Evolutionary conservation across 2,113 vertebrate genomes (phyloP).

Genomic region (Eonycteris spelaea): DNA sequence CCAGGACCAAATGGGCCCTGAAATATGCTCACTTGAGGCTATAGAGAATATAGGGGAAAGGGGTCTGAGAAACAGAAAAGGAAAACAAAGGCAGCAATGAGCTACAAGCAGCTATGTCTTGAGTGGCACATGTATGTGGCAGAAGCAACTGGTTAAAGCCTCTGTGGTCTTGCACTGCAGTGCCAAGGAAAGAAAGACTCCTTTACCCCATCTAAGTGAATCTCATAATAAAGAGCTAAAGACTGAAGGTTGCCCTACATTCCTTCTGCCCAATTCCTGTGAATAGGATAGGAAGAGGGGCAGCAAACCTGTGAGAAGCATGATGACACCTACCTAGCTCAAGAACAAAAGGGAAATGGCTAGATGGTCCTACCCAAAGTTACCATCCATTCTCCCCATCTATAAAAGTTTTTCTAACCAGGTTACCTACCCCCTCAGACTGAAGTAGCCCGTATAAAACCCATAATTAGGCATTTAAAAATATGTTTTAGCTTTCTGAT

Average conservation of each 20-base stretch:
- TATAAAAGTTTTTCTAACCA: neutral
- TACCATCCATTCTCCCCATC: neutral
- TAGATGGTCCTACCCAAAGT: neutral
- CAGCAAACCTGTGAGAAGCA: neutral
- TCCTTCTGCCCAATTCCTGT: neutral
- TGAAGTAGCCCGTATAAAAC: neutral
- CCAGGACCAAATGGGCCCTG: conserved; percentile 7
- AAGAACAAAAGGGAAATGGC: neutral
- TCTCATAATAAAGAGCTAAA: neutral
- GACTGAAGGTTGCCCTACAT: neutral
- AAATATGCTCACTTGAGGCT: neutral
- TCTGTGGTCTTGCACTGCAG: neutral
- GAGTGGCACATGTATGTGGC: neutral
- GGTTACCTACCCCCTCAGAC: neutral
- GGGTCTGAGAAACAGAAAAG: neutral
- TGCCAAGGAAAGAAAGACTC: neutral
- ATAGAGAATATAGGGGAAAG: neutral
- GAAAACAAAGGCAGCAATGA: neutral
- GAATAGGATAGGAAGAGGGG: neutral
- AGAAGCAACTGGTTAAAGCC: neutral
- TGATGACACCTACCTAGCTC: neutral
- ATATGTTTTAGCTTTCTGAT: conserved; percentile 13
- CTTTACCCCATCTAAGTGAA: neutral
- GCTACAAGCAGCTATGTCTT: neutral
- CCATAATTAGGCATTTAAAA: neutral